Base-by-base conservation (phyloP, 37 sponge, comb jelly and placozoan species). In the Axinella damicornis region DNA sequence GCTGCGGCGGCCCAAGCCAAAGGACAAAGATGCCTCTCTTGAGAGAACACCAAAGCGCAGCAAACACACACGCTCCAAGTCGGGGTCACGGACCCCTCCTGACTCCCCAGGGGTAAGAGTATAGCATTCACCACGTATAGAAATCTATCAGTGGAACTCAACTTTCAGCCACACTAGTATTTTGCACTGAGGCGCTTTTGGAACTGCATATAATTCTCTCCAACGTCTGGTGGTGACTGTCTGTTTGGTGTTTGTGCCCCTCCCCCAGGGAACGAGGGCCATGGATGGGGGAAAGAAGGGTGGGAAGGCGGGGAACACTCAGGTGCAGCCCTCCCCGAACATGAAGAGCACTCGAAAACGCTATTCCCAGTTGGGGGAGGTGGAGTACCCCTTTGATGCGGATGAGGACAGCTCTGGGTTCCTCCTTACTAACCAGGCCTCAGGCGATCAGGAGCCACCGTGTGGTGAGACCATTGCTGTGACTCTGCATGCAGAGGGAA, bases 351-450 rank as follows among this genome's bases (percentile, higher is more conserved):
- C 52, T 25, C 70, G 89, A 12, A 89, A 89, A 53, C 31, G 53
- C 15, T 89, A 89, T 33, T 67, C 84, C 25, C 83, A 82, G 57
- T 63, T 89, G 19, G 76, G 68, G 4, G 66, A 24, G 62, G 55
- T 27, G 21, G 83, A 36, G 17, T 25, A 11, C 2, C 71, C 82
- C 1, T 30, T 17, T 30, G 40, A 39, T 32, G 27, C 15, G 12
- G 79, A 46, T 4, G 46, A 46, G 46, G 9, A 4, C 9, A 4
- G 4, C 46, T 9, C 46, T 12, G 46, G 9, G 6, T 12, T 9
- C 57, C 57, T 69, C 14, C 34, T 80, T 36, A 31, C 30, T 56
- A 80, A 80, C 58, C 36, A 73, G 16, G 9, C 6, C 46, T 46
- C 9, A n/a, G n/a, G n/a, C n/a, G n/a, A n/a, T n/a, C n/a, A n/a